Evolutionary conservation across 2,888 invertebrate species (phyloP), one percentile per base, ranked within the genome.

Genomic region (Hanleya hanleyi): DNA sequence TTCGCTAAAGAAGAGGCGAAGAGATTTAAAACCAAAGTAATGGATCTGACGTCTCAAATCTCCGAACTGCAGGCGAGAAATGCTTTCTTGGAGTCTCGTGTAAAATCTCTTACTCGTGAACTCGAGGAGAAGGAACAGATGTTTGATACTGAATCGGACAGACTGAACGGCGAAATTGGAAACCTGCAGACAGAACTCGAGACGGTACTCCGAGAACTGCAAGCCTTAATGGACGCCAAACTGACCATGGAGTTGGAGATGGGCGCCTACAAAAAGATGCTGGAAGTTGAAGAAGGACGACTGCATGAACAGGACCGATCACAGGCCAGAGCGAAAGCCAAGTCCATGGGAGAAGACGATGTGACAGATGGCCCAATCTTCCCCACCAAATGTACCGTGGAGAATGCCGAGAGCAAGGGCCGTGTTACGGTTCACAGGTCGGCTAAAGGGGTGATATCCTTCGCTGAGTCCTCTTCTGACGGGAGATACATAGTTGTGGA

Each of bases 211-310:
- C 41, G 65, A 18, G 80, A 83, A 47, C 71, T 86, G 0, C 71
- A 75, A 26, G 66, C 65, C 7, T 67, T 92, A 68, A 85, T 91
- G 78, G 92, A 91, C 83, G 90, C 90, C 81, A 92, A 92, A 81
- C 89, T 92, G 76, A 90, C 90, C 32, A 84, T 92, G 70, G 92
- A 92, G 81, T 88, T 92, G 67, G 92, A 92, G 83, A 92, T 92
- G 77, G 90, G 91, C 78, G 92, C 92, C 83, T 92, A 92, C 89
- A 87, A 92, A 73, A 92, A 92, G 82, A 91, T 92, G 86, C 84
- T 92, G 77, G 92, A 92, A 80, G 90, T 91, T 49, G 92, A 92
- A 80, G 92, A 92, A 84, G 89, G 87, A 82, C 88, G 91, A 89
- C 22, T 57, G 26, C 22, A 57, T 15, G 32, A 22, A 15, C 32